A percentile compares a stretch with the other conserved stretches of the same genome.
phyloP scores from a whole-genome alignment of 2,113 vertebrate genomes.

The Silurus meridionalis region DNA sequence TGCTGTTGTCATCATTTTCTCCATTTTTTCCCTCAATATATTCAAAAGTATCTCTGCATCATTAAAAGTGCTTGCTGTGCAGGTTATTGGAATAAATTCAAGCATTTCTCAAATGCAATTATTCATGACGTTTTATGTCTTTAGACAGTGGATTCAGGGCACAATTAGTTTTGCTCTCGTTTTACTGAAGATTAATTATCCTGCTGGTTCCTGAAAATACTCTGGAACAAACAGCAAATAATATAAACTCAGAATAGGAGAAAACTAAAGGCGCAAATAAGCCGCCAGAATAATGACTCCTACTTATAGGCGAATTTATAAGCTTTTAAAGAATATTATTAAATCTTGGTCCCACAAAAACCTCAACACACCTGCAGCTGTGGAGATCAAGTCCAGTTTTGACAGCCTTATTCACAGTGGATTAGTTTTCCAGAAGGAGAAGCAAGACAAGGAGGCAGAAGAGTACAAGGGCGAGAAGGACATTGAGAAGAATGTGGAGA shows the following conservation, averaged over 20 bases:
- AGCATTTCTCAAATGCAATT: not conserved
- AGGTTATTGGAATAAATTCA: not conserved
- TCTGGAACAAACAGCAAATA: not conserved
- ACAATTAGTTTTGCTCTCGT: constrained; percentile 7
- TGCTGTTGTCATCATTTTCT: not conserved
- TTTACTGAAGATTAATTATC: not conserved
- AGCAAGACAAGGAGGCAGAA: too few species aligned
- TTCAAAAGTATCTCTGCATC: not conserved
- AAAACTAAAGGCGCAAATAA: not conserved
- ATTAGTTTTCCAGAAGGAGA: not conserved
- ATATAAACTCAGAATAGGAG: not conserved
- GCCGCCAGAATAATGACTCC: not conserved
- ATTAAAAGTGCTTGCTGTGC: not conserved
- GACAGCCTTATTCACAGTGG: not conserved
- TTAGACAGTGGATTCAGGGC: not conserved
- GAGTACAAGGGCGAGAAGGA: too few species aligned
- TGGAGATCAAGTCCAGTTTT: not conserved
- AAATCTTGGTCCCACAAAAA: not conserved
- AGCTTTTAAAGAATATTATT: not conserved
- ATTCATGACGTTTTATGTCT: not conserved
- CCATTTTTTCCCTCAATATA: not conserved
- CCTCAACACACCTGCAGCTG: not conserved
- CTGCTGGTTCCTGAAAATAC: not conserved
- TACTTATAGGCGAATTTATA: not conserved
- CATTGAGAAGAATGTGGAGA: too few species aligned